Conservation (phyloP, 92 coral and sea anemone genomes). For the Porites cylindrica region DNA sequence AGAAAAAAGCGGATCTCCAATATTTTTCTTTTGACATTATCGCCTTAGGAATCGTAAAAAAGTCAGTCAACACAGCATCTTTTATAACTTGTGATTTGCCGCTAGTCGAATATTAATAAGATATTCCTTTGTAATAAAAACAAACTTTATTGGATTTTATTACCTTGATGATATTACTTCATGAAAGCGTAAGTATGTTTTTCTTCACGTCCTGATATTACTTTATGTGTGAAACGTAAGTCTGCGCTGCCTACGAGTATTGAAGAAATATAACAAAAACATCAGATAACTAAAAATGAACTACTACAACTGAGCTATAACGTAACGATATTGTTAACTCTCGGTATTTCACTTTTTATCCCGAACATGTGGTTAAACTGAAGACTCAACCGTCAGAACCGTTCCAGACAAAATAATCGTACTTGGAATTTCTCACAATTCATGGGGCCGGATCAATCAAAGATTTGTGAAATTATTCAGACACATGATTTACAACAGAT, state of each 20-base stretch:
- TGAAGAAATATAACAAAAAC: too few relatives aligned
- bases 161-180: slow-evolving; percentile 8
- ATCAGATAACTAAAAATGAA: too few relatives aligned
- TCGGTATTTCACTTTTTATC: too few relatives aligned
- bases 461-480: slow-evolving; percentile 23
- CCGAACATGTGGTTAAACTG: too few relatives aligned
- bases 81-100: background rate
- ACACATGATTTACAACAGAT: slow-evolving; percentile 24
- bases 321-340: too few relatives aligned
- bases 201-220: too few relatives aligned
- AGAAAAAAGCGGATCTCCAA: background rate
- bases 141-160: slow-evolving; percentile 2
- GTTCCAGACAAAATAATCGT: too few relatives aligned
- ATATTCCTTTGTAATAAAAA: background rate
- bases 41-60: background rate
- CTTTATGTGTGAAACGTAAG: background rate
- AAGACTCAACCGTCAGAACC: too few relatives aligned
- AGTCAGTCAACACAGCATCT: too few relatives aligned
- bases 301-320: too few relatives aligned
- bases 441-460: slow-evolving; percentile 23
- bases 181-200: background rate
- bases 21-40: background rate
- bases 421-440: background rate
- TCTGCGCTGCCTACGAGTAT: too few relatives aligned
- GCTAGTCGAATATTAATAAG: background rate